Evolutionary conservation across 2,113 vertebrate species (phyloP).

Genomic region (Crotalus horridus): DNA sequence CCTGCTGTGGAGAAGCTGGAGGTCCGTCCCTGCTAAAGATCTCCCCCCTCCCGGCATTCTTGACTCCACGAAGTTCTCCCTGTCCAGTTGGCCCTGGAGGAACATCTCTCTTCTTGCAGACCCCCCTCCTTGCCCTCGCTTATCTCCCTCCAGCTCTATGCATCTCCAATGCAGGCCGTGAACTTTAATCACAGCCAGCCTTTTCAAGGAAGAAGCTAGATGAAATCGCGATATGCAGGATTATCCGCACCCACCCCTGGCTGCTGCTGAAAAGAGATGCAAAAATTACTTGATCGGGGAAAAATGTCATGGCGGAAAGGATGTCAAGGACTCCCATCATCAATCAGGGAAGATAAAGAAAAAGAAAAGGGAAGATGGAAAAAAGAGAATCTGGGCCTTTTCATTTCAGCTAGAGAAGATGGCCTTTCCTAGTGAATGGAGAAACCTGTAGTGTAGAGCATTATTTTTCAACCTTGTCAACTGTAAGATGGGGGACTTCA

Average conservation of each 20-base stretch:
- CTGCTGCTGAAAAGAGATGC: neutral
- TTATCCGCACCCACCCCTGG: too few relatives aligned
- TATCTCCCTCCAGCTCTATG: neutral
- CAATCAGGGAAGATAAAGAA: too few relatives aligned
- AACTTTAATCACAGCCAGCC: neutral
- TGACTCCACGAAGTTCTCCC: neutral
- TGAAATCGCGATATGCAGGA: neutral
- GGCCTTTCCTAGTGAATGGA: neutral
- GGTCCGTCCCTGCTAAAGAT: too few relatives aligned
- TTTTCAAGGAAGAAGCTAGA: neutral
- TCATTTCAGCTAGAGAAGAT: neutral
- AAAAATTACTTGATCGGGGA: neutral
- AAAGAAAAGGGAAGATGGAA: neutral
- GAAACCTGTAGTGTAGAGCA: too few relatives aligned
- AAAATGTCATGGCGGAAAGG: neutral
- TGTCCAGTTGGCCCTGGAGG: neutral
- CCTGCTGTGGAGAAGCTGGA: neutral
- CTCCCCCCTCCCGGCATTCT: neutral
- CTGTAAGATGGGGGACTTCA: neutral
- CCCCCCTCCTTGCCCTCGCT: neutral
- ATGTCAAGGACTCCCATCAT: neutral
- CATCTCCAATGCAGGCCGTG: neutral
- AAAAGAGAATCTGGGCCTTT: neutral
- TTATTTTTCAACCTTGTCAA: neutral
- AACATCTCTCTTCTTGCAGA: neutral